Conservation (phyloP, 2,113 vertebrate genomes). For the Myotis brandtii region DNA sequence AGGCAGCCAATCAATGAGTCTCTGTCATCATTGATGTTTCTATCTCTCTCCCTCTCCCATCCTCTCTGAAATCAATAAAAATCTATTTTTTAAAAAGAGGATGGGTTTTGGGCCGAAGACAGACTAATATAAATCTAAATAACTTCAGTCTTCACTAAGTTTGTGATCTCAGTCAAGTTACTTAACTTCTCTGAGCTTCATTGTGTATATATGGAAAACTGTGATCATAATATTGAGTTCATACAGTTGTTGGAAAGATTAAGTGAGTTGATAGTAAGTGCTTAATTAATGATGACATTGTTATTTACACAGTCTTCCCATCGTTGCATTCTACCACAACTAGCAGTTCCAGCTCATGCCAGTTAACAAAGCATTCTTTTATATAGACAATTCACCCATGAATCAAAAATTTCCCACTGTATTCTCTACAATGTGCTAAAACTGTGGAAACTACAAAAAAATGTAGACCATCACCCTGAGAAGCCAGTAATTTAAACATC, state of each 20-base stretch:
- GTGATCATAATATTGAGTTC: neutral
- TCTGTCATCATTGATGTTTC: no score
- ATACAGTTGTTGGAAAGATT: neutral
- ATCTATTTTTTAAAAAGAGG: neutral
- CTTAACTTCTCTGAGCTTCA: neutral
- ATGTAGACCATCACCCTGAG: neutral
- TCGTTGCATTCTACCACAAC: neutral
- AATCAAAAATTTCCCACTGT: neutral
- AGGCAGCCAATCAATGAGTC: no score
- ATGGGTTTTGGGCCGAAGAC: neutral
- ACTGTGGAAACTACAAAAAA: neutral
- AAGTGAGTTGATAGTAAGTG: neutral
- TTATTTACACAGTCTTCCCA: conserved; percentile 17
- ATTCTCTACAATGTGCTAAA: neutral
- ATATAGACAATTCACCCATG: neutral
- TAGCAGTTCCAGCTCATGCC: neutral
- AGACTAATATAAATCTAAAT: neutral
- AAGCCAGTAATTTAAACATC: neutral
- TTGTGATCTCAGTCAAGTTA: conserved; percentile 6
- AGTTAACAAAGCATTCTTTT: conserved; percentile 6
- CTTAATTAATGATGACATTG: neutral
- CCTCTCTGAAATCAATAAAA: no score
- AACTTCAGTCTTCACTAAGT: neutral
- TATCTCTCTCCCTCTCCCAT: no score
- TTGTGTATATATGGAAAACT: conserved; percentile 5